These are phyloP conservation scores for Mastomys coucha DNA, from an alignment of 2,113 vertebrate genomes.

Conservation along the genomic window DNA sequence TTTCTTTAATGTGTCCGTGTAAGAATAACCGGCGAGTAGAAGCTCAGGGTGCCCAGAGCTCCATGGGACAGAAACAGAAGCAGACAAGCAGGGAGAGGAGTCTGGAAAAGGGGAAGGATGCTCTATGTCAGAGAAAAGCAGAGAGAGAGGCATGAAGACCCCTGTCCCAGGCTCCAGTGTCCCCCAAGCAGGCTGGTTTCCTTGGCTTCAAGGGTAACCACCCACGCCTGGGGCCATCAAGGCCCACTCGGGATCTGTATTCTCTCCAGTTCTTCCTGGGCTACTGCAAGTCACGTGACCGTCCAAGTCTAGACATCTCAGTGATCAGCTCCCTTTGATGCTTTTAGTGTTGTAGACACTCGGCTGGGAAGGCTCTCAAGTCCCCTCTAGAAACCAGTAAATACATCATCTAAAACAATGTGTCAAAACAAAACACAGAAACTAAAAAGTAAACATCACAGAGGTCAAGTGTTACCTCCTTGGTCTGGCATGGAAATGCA, in stretches of 20 bases:
- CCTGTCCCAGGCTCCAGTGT: not conserved
- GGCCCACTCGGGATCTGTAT: not conserved
- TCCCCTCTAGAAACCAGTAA: not conserved
- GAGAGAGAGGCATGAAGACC: not conserved
- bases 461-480: not conserved
- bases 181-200: not conserved
- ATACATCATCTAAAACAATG: not conserved
- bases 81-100: not conserved
- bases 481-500: not conserved
- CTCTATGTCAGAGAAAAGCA: not conserved
- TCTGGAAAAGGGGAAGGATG: not conserved
- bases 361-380: not conserved
- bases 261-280: not conserved
- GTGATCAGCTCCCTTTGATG: not conserved
- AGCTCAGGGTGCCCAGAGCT: too few relatives aligned
- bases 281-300: not conserved
- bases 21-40: not conserved
- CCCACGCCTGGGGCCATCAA: not conserved
- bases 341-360: not conserved
- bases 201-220: too few relatives aligned
- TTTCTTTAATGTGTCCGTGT: not conserved
- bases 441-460: not conserved
- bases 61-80: not conserved
- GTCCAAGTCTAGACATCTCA: not conserved
- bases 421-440: not conserved